Conservation (phyloP, 2,888 invertebrate species). For the Apeira syringaria region DNA sequence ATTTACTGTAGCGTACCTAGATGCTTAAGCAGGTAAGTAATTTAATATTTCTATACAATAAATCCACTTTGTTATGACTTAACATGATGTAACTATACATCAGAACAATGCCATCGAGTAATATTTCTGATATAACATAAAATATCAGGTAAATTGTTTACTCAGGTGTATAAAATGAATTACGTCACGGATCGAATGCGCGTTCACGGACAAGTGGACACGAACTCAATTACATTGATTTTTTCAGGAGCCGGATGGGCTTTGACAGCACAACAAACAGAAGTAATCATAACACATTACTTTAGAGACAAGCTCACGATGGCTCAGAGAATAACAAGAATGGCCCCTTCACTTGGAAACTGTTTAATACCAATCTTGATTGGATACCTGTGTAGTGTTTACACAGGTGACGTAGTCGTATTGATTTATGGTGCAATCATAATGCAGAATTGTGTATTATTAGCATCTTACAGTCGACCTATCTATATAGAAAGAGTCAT, state of each 20-base stretch:
- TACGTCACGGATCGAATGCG: conserved; percentile 10
- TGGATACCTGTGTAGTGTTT: conserved; percentile 71
- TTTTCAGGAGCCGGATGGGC: conserved; percentile 83
- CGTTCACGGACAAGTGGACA: conserved; percentile 4
- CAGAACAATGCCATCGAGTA: conserved; percentile 28
- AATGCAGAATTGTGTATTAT: conserved; percentile 81
- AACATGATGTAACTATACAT: conserved; percentile 11
- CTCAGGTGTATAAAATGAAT: conserved; percentile 26
- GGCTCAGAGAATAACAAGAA: conserved; percentile 76
- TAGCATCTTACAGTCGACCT: conserved; percentile 81
- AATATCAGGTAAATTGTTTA: conserved; percentile 22
- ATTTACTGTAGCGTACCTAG: no score
- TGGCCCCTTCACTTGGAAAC: conserved; percentile 80
- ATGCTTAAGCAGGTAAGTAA: background rate
- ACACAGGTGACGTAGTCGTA: conserved; percentile 68
- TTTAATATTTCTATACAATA: background rate
- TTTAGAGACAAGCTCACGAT: conserved; percentile 81
- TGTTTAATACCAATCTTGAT: conserved; percentile 76
- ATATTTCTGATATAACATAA: conserved; percentile 16
- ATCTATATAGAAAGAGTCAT: conserved; percentile 76
- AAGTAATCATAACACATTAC: conserved; percentile 83
- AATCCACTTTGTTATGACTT: conserved; percentile 9
- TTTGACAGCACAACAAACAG: conserved; percentile 81
- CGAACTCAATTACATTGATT: background rate
- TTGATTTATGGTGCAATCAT: conserved; percentile 83